A percentile compares a stretch with the other conserved stretches of the same genome.
These are phyloP conservation scores for Zalophus californianus DNA, from an alignment of 2,797 vertebrate species.

Conservation along the genomic window DNA sequence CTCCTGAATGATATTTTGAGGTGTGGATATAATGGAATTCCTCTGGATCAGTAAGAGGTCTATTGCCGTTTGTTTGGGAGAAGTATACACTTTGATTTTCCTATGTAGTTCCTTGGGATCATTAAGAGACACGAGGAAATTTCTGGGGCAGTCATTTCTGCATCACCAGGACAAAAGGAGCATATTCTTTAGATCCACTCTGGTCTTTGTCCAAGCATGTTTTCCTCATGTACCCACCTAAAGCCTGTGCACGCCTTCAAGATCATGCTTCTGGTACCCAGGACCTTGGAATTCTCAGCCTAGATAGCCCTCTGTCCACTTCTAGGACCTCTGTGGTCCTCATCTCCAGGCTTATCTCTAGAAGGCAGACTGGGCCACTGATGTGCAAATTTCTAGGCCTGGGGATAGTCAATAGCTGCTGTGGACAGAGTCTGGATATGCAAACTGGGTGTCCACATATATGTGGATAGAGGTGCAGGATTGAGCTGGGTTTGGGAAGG, in stretches of 20 bases:
- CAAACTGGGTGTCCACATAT: background rate
- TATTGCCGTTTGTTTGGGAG: background rate
- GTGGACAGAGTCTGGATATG: background rate
- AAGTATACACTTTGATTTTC: background rate
- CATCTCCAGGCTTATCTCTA: background rate
- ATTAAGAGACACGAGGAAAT: background rate
- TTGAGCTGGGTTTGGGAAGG: background rate
- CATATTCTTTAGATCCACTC: background rate
- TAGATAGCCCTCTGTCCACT: background rate
- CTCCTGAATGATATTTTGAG: background rate
- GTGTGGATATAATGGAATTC: background rate
- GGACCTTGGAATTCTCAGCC: background rate
- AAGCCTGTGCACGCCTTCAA: background rate
- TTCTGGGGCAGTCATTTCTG: background rate
- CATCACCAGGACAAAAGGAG: background rate
- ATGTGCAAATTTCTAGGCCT: background rate
- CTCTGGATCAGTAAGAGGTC: background rate
- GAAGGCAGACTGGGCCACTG: background rate
- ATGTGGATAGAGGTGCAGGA: background rate
- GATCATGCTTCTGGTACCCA: background rate
- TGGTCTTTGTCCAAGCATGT: background rate
- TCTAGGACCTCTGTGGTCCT: background rate
- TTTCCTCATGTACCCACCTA: background rate
- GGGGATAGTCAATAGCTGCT: background rate
- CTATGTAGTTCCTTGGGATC: background rate